phyloP scores from a whole-genome alignment of 2,797 vertebrate species.

The Bovichtus diacanthus region DNA sequence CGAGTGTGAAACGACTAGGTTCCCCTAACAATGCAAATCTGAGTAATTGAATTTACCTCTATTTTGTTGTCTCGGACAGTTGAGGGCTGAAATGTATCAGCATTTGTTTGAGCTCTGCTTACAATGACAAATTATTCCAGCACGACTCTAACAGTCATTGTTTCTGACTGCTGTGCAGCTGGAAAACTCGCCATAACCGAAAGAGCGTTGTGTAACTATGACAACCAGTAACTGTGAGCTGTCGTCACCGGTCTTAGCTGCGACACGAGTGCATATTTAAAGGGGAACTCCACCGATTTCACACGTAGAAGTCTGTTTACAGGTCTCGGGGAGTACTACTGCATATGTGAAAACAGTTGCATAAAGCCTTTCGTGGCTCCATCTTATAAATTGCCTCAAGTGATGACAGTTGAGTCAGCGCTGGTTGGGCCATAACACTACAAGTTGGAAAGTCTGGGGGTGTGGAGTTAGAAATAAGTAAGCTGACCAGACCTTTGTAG shows the following conservation, averaged over 20 bases:
- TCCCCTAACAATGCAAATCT: background rate
- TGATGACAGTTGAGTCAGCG: background rate
- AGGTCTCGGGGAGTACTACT: background rate
- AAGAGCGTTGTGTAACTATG: constrained; percentile 4
- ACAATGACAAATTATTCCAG: background rate
- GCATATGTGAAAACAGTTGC: no score
- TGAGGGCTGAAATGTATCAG: background rate
- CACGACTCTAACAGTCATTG: background rate
- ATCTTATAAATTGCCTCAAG: background rate
- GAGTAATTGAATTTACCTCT: background rate
- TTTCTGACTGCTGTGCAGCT: constrained; percentile 11
- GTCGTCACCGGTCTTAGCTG: background rate
- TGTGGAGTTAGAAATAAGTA: background rate
- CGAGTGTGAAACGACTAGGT: background rate
- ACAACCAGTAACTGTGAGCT: background rate
- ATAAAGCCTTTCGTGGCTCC: no score
- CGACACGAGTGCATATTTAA: background rate
- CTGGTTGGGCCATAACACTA: background rate
- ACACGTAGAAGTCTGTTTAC: background rate
- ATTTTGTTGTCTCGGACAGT: background rate
- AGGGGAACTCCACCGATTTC: background rate
- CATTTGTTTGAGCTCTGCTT: background rate
- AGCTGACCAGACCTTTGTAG: no score
- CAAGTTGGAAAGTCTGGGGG: background rate
- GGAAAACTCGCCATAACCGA: constrained; percentile 4